Percentiles rank a stretch among this genome's conserved stretches.
Conservation (phyloP, 2,888 invertebrate species). For the Philereme vetulata region DNA sequence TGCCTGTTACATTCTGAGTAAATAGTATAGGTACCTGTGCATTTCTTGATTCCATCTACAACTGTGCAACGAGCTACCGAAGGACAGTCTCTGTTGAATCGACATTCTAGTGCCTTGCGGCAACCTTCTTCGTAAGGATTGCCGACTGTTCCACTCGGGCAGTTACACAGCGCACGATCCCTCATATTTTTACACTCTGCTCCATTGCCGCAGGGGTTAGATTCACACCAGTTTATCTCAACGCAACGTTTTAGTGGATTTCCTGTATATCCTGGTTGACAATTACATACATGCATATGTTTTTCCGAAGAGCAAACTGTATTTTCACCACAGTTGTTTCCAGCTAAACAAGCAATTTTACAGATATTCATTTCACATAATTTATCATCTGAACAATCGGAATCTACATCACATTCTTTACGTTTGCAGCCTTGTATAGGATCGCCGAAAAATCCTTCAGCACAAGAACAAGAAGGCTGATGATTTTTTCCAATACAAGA, state of each 20-base stretch:
- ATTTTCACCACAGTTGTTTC: constrained; percentile 93
- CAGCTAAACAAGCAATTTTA: constrained; percentile 92
- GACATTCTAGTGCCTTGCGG: constrained; percentile 91
- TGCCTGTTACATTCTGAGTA: too few relatives aligned
- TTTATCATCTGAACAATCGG: constrained; percentile 92
- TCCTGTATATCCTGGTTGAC: constrained; percentile 94
- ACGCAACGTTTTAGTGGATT: constrained; percentile 89
- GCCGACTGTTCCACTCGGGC: constrained; percentile 91
- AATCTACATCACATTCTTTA: constrained; percentile 89
- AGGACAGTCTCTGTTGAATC: constrained; percentile 91
- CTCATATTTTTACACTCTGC: constrained; percentile 91
- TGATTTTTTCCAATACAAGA: constrained; percentile 90
- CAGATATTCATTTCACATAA: constrained; percentile 92
- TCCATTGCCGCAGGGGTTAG: constrained; percentile 91
- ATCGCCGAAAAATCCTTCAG: constrained; percentile 91
- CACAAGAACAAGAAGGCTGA: constrained; percentile 90
- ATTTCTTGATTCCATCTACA: constrained; percentile 89
- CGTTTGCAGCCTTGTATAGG: constrained; percentile 91
- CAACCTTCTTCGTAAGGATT: constrained; percentile 94
- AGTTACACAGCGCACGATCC: constrained; percentile 91
- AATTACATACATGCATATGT: constrained; percentile 89
- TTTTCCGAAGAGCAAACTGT: constrained; percentile 93
- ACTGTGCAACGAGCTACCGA: constrained; percentile 89
- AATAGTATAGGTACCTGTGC: constrained; percentile 80
- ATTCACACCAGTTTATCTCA: constrained; percentile 90